A percentile compares a stretch with the other conserved stretches of the same genome.
These are phyloP conservation scores for Acipenser transmontanus DNA, from an alignment of 2,797 vertebrate species.

Conservation along the genomic window DNA sequence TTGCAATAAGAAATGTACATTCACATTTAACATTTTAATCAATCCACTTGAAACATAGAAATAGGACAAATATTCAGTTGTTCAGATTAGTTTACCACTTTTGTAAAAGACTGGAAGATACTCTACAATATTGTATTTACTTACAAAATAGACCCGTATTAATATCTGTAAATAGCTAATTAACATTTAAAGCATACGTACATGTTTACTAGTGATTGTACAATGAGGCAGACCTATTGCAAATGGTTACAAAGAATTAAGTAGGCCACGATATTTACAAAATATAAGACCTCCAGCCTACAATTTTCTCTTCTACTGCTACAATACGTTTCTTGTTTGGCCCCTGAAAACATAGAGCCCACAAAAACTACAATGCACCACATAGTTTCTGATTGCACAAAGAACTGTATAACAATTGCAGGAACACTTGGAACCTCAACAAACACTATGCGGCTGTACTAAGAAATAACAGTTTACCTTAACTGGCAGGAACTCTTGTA, in stretches of 20 bases:
- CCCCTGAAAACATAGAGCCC: constrained; percentile 15
- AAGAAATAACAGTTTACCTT: not conserved
- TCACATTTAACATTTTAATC: constrained; percentile 67
- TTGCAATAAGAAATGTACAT: constrained; percentile 75
- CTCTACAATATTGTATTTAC: constrained; percentile 63
- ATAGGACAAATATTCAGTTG: constrained; percentile 63
- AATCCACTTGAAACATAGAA: constrained; percentile 64
- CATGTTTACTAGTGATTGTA: constrained; percentile 46
- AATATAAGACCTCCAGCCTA: constrained; percentile 10
- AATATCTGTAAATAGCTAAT: constrained; percentile 59
- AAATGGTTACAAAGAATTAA: constrained; percentile 11
- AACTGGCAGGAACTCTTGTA: not conserved
- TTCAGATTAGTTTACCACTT: constrained; percentile 55
- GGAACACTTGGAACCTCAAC: constrained; percentile 17
- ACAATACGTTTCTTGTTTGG: constrained; percentile 6
- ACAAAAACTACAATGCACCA: constrained; percentile 16
- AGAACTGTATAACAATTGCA: constrained; percentile 11
- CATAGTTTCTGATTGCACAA: constrained; percentile 16
- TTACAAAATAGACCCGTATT: constrained; percentile 76
- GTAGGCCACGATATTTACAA: constrained; percentile 22
- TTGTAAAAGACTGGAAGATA: constrained; percentile 64
- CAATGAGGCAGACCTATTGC: constrained; percentile 15
- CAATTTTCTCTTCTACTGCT: constrained; percentile 2
- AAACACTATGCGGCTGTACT: not conserved
- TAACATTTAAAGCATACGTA: constrained; percentile 39